Conservation (phyloP, 2,113 vertebrate species). For the Crotalus viridis region DNA sequence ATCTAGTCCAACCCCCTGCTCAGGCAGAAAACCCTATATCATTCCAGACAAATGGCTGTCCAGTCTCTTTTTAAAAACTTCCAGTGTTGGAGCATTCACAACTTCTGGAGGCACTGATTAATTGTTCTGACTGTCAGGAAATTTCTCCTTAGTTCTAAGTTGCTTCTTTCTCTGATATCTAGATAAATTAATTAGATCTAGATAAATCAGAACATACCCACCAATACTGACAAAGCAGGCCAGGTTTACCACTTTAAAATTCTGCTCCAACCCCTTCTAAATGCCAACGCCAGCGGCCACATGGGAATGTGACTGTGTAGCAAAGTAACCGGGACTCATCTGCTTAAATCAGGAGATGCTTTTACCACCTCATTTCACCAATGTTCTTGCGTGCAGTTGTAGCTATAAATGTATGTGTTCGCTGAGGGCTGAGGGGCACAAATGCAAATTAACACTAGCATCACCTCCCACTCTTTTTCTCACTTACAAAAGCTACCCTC, state of each 20-base stretch:
- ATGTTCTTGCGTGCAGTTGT: background rate
- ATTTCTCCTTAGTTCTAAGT: no score
- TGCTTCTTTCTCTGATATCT: background rate
- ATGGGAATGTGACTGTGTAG: background rate
- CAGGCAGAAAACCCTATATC: no score
- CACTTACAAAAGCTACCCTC: conserved; percentile 11
- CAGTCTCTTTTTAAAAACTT: no score
- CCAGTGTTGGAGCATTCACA: no score
- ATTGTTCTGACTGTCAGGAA: no score
- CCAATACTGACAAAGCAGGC: background rate
- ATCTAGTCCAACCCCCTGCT: no score
- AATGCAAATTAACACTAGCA: background rate
- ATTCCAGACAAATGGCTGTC: no score
- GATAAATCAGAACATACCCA: background rate
- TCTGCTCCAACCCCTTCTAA: background rate
- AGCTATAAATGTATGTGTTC: background rate
- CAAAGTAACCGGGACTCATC: no score
- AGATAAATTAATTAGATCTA: background rate
- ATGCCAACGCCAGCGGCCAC: background rate
- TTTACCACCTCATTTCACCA: background rate
- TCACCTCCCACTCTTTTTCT: conserved; percentile 7
- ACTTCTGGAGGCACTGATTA: no score
- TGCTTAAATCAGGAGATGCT: background rate
- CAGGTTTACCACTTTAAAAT: background rate
- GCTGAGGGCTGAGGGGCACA: background rate